A percentile compares a stretch with the other conserved stretches of the same genome.
Conservation (phyloP, 2,888 invertebrate genomes). For the Bimastos eiseni region DNA sequence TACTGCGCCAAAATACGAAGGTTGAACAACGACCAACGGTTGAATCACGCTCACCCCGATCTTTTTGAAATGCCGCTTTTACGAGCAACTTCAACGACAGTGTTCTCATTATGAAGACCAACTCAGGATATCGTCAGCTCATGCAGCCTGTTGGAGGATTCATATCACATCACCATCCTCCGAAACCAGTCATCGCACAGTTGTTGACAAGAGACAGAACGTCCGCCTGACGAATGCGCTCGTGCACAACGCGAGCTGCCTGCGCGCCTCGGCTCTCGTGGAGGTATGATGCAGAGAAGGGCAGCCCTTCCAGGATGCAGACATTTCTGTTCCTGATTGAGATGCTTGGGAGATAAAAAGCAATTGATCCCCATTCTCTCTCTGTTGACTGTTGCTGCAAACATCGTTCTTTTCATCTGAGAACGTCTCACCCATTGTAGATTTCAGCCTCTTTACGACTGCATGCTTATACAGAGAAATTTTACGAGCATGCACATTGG, state of each 20-base stretch:
- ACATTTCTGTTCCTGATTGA: background rate
- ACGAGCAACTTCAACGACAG: background rate
- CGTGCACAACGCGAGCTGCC: background rate
- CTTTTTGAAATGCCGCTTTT: background rate
- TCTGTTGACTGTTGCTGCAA: background rate
- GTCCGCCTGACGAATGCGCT: background rate
- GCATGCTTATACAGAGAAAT: background rate
- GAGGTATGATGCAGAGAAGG: background rate
- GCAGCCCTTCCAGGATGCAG: background rate
- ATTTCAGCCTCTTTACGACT: background rate
- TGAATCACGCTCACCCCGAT: background rate
- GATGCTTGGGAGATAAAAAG: background rate
- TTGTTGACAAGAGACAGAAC: background rate
- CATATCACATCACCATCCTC: slow-evolving; percentile 13
- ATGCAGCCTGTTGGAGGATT: background rate
- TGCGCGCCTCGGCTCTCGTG: background rate
- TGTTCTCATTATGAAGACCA: background rate
- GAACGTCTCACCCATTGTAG: background rate
- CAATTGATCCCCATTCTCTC: background rate
- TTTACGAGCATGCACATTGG: background rate
- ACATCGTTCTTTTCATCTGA: background rate
- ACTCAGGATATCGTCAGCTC: background rate
- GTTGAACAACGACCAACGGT: background rate
- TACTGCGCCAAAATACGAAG: background rate
- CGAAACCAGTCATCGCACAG: background rate